Base-by-base conservation (phyloP, 1,140 invertebrate species). In the Thaumatotibia leucotreta region DNA sequence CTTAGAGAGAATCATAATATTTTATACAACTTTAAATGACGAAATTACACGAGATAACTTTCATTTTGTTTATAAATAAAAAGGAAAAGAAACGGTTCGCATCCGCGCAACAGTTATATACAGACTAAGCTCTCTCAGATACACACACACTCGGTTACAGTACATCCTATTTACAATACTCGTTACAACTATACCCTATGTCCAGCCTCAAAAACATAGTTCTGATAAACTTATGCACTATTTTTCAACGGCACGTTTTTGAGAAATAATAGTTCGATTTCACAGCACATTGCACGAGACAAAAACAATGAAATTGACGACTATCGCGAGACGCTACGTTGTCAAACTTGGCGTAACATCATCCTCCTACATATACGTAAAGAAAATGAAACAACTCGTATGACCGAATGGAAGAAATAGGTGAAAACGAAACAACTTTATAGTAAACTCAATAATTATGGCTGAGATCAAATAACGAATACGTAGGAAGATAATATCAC, bases 51-150 rank as follows among this genome's bases (percentile, higher is more conserved):
- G 66, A 76, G 79, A 80, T 73, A 77, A 74, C 66, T 72, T 75
- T 45, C 17, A 45, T 45, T n/a, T 71, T 79, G 70, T 77, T 73
- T 67, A 79, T 76, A 70, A 74, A 74, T 81, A 86, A 76, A 65
- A 67, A 76, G 78, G 78, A 71, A 74, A 69, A 79, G 52, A 58
- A 58, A 58, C 52, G 23, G 29, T 35, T 22, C 29, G 75, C 82
- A 82, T 75, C 8, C 39, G 79, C 77, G 82, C 70, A 81, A 78
- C 72, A 77, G 79, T 75, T 83, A 84, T 85, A 66, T 86, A 84
- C 80, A 87, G 61, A 77, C 77, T 80, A 82, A 82, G 80, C 80
- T 85, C 79, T 76, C 74, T 70, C 58, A 65, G 68, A 63, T 66
- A 70, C 72, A 79, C 22, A 65, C 66, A 73, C 54, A 72, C 69